A percentile compares a stretch with the other conserved stretches of the same genome.
Conservation (phyloP, 2,113 vertebrate species). For the Pelecanoides urinatrix region DNA sequence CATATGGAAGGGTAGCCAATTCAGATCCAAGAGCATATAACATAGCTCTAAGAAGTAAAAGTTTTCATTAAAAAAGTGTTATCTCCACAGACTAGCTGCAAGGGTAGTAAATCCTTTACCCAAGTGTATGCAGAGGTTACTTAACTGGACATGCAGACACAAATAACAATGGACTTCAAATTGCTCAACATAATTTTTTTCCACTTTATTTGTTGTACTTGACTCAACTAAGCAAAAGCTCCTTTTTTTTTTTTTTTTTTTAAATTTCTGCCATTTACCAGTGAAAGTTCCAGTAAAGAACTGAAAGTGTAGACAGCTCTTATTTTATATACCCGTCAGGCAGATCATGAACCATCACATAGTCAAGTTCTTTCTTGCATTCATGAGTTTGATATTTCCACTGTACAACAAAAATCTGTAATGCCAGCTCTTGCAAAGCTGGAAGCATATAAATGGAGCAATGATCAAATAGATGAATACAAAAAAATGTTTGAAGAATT, state of each 20-base stretch:
- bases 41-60: neutral
- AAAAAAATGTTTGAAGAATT: neutral
- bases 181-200: neutral
- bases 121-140: neutral
- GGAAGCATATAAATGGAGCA: neutral
- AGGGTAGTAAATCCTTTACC: neutral
- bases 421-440: fast-evolving
- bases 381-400: neutral
- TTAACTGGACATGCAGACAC: neutral
- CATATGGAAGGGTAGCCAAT: neutral
- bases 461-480: neutral
- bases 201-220: neutral
- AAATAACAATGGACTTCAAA: neutral
- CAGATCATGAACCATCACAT: neutral
- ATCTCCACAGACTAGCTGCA: neutral
- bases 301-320: neutral
- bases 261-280: neutral
- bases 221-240: neutral
- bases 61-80: neutral
- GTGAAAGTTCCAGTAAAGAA: neutral
- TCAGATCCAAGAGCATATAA: neutral
- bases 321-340: neutral
- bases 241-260: neutral
- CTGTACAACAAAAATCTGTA: neutral
- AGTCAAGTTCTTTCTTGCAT: neutral